Evolutionary conservation across 2,113 vertebrate genomes (phyloP), one percentile per base, ranked within the genome.

Genomic region (Poecile atricapillus): DNA sequence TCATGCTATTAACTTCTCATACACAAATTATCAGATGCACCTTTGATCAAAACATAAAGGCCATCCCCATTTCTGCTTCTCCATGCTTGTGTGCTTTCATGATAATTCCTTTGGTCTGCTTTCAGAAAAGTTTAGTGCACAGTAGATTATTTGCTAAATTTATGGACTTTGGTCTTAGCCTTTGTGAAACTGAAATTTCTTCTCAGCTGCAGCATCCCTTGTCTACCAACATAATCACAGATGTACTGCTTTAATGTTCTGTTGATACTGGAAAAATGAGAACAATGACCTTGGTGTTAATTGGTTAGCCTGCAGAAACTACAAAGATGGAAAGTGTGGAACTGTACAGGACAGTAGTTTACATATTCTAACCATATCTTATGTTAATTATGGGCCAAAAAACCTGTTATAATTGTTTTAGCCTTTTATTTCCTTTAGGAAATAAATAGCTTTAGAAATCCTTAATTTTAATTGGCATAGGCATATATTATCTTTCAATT

Each of bases 231-330:
- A 89, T 91, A 97, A 95, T 95, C 80, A 95, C 68, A 71, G 69
- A 86, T 91, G 41, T 92, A 75, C 50, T 76, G 58, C 78, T 94
- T 95, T 97, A 96, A 95, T 92, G 83, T 97, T 95, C 91, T 96
- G 83, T 93, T 97, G 96, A 94, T 96, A 93, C 93, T 93, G 85
- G 87, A 44, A 94, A 98, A 98, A 95, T 91, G 83, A 97, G 93
- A 98, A 91, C 85, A 94, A 50, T 97, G 94, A 97, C 95, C 95
- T 97, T 94, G 97, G 75, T 96, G 91, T 94, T 98, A 98, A 98
- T 98, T 97, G 97, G 87, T 80, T 93, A 87, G 65, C 81, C 74
- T 35, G 33, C 49, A 89, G 88, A 95, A 84, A 65, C 77, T 92
- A 86, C 92, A 95, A 90, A 96, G 89, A 95, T 30, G 59, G 83